These are phyloP conservation scores for Litocranius walleri DNA, from an alignment of 2,113 vertebrate species.

Conservation along the genomic window DNA sequence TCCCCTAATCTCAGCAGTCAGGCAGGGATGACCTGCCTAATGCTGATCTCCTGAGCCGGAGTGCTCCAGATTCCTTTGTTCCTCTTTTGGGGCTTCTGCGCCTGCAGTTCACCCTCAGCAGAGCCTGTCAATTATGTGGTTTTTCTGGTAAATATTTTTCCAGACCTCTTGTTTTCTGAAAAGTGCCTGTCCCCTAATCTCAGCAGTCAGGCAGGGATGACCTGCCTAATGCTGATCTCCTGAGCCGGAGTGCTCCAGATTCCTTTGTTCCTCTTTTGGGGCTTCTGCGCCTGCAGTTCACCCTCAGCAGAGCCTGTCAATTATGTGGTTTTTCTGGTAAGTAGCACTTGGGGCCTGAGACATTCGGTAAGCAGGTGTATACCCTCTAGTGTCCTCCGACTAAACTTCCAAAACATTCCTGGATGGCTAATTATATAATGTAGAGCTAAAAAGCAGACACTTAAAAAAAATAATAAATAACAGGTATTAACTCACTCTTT, in stretches of 20 bases:
- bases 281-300: neutral
- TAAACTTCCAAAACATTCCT: neutral
- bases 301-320: neutral
- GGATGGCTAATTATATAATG: neutral
- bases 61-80: neutral
- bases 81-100: neutral
- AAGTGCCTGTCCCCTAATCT: conserved; percentile 6
- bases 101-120: neutral
- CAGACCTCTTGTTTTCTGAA: conserved; percentile 15
- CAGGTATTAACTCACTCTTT: neutral
- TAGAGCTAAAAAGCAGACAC: neutral
- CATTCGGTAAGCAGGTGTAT: neutral
- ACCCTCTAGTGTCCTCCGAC: neutral
- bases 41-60: neutral
- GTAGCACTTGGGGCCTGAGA: neutral
- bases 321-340: conserved; percentile 9
- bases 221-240: conserved; percentile 21
- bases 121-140: neutral
- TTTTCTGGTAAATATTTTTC: no score
- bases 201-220: conserved; percentile 19
- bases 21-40: conserved; percentile 5
- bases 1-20: conserved; percentile 26
- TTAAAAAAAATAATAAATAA: neutral
- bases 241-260: neutral
- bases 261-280: neutral